Evolutionary conservation across 1,140 invertebrate species (phyloP).

Genomic region (Amphibalanus amphitrite): DNA sequence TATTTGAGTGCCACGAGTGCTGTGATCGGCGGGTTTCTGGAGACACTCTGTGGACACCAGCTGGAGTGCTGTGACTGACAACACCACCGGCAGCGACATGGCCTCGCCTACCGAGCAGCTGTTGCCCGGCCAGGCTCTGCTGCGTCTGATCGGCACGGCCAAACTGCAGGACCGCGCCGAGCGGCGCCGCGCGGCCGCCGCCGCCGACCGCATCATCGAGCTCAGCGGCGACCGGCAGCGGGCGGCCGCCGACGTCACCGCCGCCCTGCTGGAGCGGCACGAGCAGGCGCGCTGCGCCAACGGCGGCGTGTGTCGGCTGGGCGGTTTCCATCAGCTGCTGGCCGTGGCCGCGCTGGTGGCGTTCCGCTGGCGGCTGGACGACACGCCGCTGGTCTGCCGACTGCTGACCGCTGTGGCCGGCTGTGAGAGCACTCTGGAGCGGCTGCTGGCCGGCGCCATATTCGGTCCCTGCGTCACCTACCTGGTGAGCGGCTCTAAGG

Average conservation of each 20-base stretch:
- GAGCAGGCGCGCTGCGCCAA: not conserved
- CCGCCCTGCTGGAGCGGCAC: not conserved
- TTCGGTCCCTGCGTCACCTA: conserved; percentile 2
- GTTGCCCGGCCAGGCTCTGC: not conserved
- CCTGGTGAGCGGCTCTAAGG: not conserved
- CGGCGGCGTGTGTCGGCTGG: not conserved
- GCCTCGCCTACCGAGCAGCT: not conserved
- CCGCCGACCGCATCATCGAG: not conserved
- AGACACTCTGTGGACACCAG: no score
- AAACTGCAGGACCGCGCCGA: not conserved
- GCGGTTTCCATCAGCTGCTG: not conserved
- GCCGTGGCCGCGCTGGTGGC: not conserved
- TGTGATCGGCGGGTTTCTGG: no score
- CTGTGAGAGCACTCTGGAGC: conserved; percentile 5
- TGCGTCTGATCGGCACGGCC: not conserved
- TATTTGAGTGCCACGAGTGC: no score
- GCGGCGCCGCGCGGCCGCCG: no score
- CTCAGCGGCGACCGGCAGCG: not conserved
- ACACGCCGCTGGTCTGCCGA: conserved; percentile 8
- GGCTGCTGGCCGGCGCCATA: conserved; percentile 1
- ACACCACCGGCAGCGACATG: not conserved
- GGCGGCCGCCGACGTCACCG: not conserved
- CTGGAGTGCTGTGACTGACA: not conserved
- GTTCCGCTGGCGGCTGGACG: conserved; percentile 9
- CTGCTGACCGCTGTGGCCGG: not conserved